Conservation (phyloP, 2,888 invertebrate genomes). For the Andrena dorsata region DNA sequence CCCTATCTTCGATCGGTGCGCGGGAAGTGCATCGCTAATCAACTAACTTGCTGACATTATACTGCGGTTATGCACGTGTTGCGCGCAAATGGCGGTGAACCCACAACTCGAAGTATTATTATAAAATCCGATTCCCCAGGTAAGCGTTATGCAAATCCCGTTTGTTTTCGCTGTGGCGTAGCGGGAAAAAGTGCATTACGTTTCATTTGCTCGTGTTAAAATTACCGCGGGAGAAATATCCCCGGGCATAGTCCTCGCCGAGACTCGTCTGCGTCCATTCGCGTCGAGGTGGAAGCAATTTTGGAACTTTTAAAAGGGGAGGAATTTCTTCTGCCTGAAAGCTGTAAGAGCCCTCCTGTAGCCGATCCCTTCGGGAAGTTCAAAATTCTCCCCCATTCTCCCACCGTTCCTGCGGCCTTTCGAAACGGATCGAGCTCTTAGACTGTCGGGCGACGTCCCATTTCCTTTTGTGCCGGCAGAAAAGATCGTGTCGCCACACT, state of each 20-base stretch:
- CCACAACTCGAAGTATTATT: background rate
- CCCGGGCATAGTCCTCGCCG: background rate
- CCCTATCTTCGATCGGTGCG: conserved; percentile 5
- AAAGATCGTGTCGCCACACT: conserved; percentile 15
- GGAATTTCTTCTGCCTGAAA: conserved; percentile 24
- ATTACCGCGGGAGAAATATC: conserved; percentile 45
- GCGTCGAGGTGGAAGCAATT: conserved; percentile 34
- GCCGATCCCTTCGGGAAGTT: background rate
- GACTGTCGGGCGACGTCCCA: background rate
- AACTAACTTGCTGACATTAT: conserved; percentile 10
- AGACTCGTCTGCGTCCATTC: conserved; percentile 3
- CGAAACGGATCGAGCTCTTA: background rate
- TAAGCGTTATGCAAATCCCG: conserved; percentile 27
- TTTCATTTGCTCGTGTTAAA: conserved; percentile 41
- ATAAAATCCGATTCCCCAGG: background rate
- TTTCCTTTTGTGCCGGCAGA: background rate
- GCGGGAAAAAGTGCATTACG: conserved; percentile 27
- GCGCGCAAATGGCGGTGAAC: background rate
- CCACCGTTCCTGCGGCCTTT: background rate
- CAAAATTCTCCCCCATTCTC: background rate
- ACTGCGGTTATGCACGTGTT: no score
- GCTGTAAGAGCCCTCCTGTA: background rate
- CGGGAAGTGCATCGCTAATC: conserved; percentile 22
- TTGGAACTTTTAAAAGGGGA: conserved; percentile 24
- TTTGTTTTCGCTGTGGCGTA: conserved; percentile 19